These are phyloP conservation scores for Melopsittacus undulatus DNA, from an alignment of 2,797 vertebrate genomes.

Conservation along the genomic window DNA sequence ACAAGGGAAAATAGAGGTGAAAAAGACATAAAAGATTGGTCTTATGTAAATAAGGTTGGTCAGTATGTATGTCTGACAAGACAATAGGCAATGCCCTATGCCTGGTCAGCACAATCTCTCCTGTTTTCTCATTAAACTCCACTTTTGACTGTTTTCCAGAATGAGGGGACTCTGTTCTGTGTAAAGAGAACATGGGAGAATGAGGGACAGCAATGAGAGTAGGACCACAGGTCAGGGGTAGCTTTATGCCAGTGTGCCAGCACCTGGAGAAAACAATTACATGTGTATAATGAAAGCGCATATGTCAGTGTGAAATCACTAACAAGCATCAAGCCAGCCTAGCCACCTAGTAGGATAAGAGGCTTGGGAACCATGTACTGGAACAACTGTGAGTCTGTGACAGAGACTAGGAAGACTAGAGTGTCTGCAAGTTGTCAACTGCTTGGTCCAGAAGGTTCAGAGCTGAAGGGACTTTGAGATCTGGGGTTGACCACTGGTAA, in stretches of 20 bases:
- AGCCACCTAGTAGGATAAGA: not conserved
- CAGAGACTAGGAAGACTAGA: not conserved
- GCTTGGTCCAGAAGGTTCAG: not conserved
- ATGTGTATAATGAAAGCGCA: not conserved
- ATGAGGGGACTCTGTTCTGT: not conserved
- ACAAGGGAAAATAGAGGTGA: not conserved
- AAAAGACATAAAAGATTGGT: not conserved
- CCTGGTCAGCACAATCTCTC: not conserved
- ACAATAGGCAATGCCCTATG: not conserved
- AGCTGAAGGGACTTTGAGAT: not conserved
- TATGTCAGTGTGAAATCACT: not conserved
- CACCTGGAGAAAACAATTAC: not conserved
- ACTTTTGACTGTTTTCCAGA: not conserved
- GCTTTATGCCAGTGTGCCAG: not conserved
- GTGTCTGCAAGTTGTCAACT: not conserved
- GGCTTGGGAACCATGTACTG: not conserved
- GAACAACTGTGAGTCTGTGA: not conserved
- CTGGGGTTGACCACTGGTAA: not conserved
- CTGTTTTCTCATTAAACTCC: not conserved
- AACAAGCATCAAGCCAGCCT: not conserved
- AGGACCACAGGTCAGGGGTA: not conserved
- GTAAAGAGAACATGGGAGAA: not conserved
- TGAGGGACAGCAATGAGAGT: not conserved
- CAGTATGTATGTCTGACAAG: rapidly evolving
- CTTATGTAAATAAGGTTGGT: not conserved